A percentile compares a stretch with the other conserved stretches of the same genome.
phyloP scores from a whole-genome alignment of 2,113 vertebrate genomes.

The Sander vitreus region DNA sequence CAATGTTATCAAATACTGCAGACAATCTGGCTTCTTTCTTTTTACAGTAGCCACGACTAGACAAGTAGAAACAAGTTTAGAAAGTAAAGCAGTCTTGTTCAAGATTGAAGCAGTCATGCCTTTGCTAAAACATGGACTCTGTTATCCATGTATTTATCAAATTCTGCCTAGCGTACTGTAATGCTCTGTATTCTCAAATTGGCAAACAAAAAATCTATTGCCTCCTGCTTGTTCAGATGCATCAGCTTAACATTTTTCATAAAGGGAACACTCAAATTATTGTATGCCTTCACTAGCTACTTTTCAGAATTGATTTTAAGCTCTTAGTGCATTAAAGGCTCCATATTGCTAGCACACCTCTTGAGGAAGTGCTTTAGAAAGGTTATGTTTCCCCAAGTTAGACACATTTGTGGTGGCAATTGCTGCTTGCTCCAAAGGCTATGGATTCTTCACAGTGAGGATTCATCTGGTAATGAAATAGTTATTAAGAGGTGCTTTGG shows the following conservation, averaged over 20 bases:
- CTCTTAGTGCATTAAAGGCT: conserved; percentile 8
- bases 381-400: conserved; percentile 3
- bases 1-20: background rate
- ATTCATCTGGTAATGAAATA: conserved; percentile 46
- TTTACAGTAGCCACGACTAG: background rate
- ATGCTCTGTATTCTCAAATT: background rate
- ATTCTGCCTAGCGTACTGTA: background rate
- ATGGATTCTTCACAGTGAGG: conserved; percentile 9
- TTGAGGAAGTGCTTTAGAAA: conserved; percentile 18
- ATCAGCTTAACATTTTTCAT: conserved; percentile 9
- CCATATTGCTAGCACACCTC: background rate
- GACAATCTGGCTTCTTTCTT: background rate
- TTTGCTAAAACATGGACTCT: background rate
- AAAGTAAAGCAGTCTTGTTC: background rate
- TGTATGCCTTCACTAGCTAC: conserved; percentile 10
- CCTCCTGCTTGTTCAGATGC: conserved; percentile 13
- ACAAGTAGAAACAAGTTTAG: background rate
- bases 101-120: background rate
- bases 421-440: background rate
- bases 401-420: background rate
- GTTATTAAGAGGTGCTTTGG: conserved; percentile 33
- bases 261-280: conserved; percentile 5
- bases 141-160: background rate
- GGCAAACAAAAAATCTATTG: conserved; percentile 5
- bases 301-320: conserved; percentile 25